Evolutionary conservation across 2,888 invertebrate genomes (phyloP).

Genomic region (Rutpela maculata): DNA sequence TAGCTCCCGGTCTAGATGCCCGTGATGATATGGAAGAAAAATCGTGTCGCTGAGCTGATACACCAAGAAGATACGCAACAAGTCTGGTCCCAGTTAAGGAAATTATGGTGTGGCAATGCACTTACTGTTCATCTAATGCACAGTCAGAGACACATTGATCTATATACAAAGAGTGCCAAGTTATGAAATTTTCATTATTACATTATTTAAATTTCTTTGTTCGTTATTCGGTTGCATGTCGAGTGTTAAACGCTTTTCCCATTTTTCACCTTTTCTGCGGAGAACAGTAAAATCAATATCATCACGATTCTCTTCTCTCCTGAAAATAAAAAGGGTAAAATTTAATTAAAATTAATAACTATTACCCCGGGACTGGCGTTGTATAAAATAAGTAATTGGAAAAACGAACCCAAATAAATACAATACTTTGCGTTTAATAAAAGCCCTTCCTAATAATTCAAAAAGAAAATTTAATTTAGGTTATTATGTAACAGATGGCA

Average conservation of each 20-base stretch:
- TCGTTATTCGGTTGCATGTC: too few relatives aligned
- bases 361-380: neutral
- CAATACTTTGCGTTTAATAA: neutral
- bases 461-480: constrained; percentile 11
- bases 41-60: too few relatives aligned
- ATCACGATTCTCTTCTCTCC: neutral
- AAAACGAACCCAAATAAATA: neutral
- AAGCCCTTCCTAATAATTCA: neutral
- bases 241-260: neutral
- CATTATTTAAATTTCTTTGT: neutral
- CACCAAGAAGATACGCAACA: too few relatives aligned
- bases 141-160: too few relatives aligned
- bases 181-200: neutral
- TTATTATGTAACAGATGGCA: constrained; percentile 12
- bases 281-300: neutral
- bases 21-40: too few relatives aligned
- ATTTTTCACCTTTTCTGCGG: neutral
- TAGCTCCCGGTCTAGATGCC: too few relatives aligned
- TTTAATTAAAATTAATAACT: neutral
- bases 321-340: neutral
- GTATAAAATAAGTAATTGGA: neutral
- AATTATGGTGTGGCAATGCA: too few relatives aligned
- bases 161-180: neutral
- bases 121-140: too few relatives aligned
- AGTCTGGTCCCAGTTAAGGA: too few relatives aligned